Conservation (phyloP, 1,140 invertebrate genomes). For the Dendrolimus punctatus region DNA sequence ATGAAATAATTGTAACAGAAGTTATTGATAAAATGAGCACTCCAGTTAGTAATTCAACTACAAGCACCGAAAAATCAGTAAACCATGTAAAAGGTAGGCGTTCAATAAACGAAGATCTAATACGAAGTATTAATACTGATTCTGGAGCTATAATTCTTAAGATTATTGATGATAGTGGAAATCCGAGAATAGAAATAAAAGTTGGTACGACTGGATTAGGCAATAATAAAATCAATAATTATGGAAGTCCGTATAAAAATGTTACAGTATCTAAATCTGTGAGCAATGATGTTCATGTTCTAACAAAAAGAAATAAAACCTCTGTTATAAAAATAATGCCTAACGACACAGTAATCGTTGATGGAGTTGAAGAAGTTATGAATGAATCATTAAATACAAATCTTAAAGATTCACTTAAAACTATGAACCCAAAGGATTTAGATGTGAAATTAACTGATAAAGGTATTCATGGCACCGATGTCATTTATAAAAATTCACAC, state of each 20-base stretch:
- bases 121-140: conserved; percentile 3
- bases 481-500: background rate
- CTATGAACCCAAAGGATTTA: background rate
- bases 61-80: background rate
- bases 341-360: conserved; percentile 4
- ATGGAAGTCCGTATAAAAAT: no score
- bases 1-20: background rate
- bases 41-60: background rate
- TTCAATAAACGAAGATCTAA: conserved; percentile 17
- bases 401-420: background rate
- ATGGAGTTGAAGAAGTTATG: conserved; percentile 1
- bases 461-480: no score
- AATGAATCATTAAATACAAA: background rate
- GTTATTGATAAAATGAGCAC: background rate
- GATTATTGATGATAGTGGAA: conserved; percentile 16
- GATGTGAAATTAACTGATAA: no score
- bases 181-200: conserved; percentile 24
- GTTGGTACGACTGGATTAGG: conserved; percentile 7
- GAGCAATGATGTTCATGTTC: no score
- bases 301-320: no score
- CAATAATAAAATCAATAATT: conserved; percentile 1
- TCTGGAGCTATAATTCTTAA: conserved; percentile 22
- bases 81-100: conserved; percentile 18
- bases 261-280: no score
- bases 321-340: conserved; percentile 4